Base-by-base conservation (phyloP, 2,113 vertebrate species). In the Eidolon helvum region DNA sequence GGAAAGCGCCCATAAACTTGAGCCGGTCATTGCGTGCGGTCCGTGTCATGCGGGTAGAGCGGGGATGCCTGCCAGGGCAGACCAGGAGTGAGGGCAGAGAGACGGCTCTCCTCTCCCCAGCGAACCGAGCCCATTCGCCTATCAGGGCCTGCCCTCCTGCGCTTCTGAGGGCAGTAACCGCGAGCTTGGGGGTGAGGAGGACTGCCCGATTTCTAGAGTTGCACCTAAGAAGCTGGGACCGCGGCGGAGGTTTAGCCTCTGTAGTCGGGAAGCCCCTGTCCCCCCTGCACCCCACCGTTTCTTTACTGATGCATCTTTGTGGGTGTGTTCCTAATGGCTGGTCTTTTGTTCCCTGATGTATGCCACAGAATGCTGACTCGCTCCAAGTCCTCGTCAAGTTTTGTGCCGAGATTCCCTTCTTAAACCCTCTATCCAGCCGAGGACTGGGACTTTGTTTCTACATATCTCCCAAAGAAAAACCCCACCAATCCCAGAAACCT, bases 341-440 rank as follows among this genome's bases (percentile, higher is more conserved):
- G 57, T 48, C 53, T 96, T 97, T 96, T 94, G 82, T 95, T 85
- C 72, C 24, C 43, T 89, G 65, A 74, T 38, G 59, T 16, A n/a
- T 55, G 72, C 89, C 69, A 59, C 63, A 26, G 2, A 38, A 21
- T 53, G 59, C 61, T 24, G 57, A 72, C 45, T 19, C 0, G 2
- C 43, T 24, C 38, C 0, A 5, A 50, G 71, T 55, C 4, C 14
- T 63, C 35, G 55, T 88, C 50, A 87, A 57, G 69, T 95, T 94
- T 86, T 61, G 10, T 75, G 69, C 33, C 8, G 78, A 57, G 63
- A 74, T 43, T 50, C 10, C 18, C 30, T 38, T 50, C 74, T 66
- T 80, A 75, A 86, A 78, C 22, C 33, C 4, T 92, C 11, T 57
- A 45, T 24, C 30, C n/a, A 16, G n/a, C n/a, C n/a, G n/a, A n/a